Evolutionary conservation across 2,888 invertebrate genomes (phyloP), one percentile per base, ranked within the genome.

Genomic region (Mythimna ferrago): DNA sequence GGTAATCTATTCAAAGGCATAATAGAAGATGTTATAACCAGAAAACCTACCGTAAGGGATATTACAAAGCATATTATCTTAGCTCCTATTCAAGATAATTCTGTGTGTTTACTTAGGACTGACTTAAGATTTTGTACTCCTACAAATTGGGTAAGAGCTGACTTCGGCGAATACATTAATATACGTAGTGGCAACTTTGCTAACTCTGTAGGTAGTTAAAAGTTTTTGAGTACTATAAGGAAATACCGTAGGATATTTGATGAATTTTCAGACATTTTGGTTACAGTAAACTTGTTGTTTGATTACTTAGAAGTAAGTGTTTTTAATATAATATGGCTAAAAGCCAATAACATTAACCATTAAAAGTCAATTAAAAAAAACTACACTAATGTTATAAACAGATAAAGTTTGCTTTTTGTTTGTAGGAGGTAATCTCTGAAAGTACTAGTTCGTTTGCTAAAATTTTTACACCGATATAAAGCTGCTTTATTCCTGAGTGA

Each of bases 31-130:
- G 11, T 26, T 32, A 56, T 53, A 53, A 48, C 51, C 26, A 6
- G 16, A 11, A 19, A 61, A 16, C 9, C 19, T 51, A n/a, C 14
- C 7, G 74, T 75, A 41, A 62, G 51, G 64, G 67, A 75, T 68
- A 67, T 41, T 19, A 19, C 75, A 67, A 56, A 74, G 74, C n/a
- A 32, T 74, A 61, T 66, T 74, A 56, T 67, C 51, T 67, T 75
- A 67, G 35, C 35, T 76, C 14, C 32, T 26, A 76, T 62, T 51
- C 56, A 19, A 35, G 51, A 35, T 21, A 51, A 57, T 32, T 41
- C 35, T 58, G n/a, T 5, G 54, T 35, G 32, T 75, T 75, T 67
- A 21, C 11, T 67, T 62, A 75, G 74, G 74, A 51, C 68, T 26
- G 19, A 35, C 32, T 62, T 1, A 51, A 61, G 74, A 76, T 65